Conservation (phyloP, 1,140 invertebrate genomes). For the Goniozus legneri region DNA sequence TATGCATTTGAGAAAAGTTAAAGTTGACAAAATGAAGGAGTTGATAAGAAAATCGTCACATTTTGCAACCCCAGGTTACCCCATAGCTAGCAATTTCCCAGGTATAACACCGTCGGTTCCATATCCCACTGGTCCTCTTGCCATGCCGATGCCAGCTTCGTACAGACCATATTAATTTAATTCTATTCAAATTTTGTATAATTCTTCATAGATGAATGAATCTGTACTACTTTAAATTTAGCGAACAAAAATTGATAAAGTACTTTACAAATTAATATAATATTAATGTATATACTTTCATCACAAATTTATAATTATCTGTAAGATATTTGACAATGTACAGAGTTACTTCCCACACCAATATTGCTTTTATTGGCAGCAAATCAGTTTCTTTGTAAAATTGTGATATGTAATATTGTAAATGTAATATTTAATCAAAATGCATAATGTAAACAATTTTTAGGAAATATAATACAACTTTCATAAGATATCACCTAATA, state of each 20-base stretch:
- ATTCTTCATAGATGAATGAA: too few species aligned
- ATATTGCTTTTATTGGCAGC: neutral
- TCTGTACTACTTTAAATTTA: too few species aligned
- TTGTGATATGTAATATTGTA: too few species aligned
- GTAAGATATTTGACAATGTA: slow-evolving; percentile 2
- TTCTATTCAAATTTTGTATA: neutral
- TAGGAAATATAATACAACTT: too few species aligned
- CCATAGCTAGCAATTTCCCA: slow-evolving; percentile 35
- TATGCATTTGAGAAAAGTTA: slow-evolving; percentile 78
- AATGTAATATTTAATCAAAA: too few species aligned
- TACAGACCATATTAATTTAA: slow-evolving; percentile 36
- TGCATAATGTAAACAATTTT: too few species aligned
- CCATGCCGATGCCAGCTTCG: slow-evolving; percentile 58
- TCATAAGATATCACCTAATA: too few species aligned
- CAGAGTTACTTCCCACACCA: neutral
- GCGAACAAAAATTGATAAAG: neutral
- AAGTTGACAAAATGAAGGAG: slow-evolving; percentile 84
- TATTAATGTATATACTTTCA: slow-evolving; percentile 4
- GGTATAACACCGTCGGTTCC: slow-evolving; percentile 45
- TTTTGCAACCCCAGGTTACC: slow-evolving; percentile 38
- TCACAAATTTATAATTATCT: slow-evolving; percentile 13
- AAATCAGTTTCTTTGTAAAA: neutral
- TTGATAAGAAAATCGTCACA: slow-evolving; percentile 58
- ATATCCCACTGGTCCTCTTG: slow-evolving; percentile 54
- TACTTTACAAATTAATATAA: slow-evolving; percentile 1